A percentile compares a stretch with the other conserved stretches of the same genome.
These are phyloP conservation scores for Poeciliopsis presidionis DNA, from an alignment of 2,797 vertebrate species.

Conservation along the genomic window DNA sequence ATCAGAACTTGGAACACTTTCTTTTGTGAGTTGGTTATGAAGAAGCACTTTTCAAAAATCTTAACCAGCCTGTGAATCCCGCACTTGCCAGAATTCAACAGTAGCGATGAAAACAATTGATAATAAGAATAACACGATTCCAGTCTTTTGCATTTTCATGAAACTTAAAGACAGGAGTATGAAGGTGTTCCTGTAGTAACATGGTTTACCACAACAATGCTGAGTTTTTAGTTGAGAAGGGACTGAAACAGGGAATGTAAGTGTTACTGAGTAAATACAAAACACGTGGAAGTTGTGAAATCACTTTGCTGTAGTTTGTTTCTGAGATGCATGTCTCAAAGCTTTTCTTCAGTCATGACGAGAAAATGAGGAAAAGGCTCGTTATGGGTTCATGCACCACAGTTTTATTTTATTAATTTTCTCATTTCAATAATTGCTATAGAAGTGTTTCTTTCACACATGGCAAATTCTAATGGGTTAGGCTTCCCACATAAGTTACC, in stretches of 20 bases:
- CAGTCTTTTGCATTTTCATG: background rate
- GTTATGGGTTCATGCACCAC: background rate
- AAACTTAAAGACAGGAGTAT: background rate
- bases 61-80: background rate
- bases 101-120: background rate
- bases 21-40: background rate
- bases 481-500: background rate
- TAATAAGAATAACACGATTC: background rate
- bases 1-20: background rate
- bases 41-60: background rate
- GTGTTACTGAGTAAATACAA: background rate
- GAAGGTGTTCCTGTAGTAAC: background rate
- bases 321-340: background rate
- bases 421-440: background rate
- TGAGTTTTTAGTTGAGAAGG: background rate
- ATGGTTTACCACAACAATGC: too few species aligned
- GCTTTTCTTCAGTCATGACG: background rate
- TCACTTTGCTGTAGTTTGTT: background rate
- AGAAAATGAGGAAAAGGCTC: background rate
- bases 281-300: background rate
- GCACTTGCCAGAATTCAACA: background rate
- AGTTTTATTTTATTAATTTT: background rate
- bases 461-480: background rate
- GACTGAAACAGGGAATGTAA: background rate
- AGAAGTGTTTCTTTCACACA: background rate